Evolutionary conservation across 64 coral and sea anemone genomes (phyloP), one percentile per base, ranked within the genome.

Genomic region (Montipora sp.): DNA sequence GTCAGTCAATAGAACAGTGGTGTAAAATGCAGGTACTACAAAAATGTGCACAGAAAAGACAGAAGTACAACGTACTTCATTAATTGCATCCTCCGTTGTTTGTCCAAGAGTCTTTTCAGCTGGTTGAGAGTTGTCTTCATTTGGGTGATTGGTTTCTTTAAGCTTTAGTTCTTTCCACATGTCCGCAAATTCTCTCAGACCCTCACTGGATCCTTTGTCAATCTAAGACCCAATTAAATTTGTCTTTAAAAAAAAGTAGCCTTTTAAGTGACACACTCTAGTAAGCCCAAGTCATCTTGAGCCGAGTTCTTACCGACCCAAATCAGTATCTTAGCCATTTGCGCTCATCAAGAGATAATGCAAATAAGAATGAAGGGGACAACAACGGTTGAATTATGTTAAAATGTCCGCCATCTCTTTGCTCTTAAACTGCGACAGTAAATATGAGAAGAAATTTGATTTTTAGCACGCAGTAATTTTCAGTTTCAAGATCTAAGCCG

Each of bases 131-230:
- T 47, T 48, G 8, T 24, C 36, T 18, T 51, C 19, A 48, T 79
- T 75, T 8, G 77, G 58, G 22, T 83, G 92, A 89, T 83, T 94
- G 61, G 66, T 92, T 78, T 94, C 95, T 81, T 98, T 98, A 13
- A 91, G 84, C 50, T 94, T 94, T 1, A 98, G 48, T 84, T 98
- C 95, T 59, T 98, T 94, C 95, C 95, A 98, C 92, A 98, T 98
- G 22, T 92, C 94, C 12, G 95, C 95, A 83, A 98, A 98, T 80
- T 98, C 95, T 74, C 87, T 98, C 6, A 92, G 66, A 84, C 51
- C 79, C 13, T 63, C 59, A 59, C 8, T 76, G 14, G 60, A 7
- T 27, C 79, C 24, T 78, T 81, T 78, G n/a, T 24, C 11, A 23
- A 71, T 21, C 75, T 67, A 53, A 44, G 27, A 80, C n/a, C 18